Percentiles rank a stretch among this genome's conserved stretches.
These are phyloP conservation scores for Sebastes schlegelii DNA, from an alignment of 2,113 vertebrate species.

Conservation along the genomic window DNA sequence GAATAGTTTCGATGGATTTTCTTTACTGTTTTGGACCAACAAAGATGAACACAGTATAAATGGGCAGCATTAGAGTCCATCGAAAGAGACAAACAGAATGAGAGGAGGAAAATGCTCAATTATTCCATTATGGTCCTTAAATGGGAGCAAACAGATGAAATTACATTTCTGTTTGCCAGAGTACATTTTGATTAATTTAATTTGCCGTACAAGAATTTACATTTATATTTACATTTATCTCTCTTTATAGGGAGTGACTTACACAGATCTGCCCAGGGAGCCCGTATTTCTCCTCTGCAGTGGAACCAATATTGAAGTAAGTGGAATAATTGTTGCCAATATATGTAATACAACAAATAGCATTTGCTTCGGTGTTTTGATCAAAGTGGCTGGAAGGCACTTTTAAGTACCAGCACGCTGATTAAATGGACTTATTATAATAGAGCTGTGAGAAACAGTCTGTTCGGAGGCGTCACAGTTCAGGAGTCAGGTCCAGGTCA, in stretches of 20 bases:
- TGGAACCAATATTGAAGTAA: not conserved
- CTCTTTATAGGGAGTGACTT: not conserved
- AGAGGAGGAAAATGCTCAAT: constrained; percentile 29
- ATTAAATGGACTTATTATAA: not conserved
- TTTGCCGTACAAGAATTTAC: constrained; percentile 8
- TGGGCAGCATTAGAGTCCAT: constrained; percentile 5
- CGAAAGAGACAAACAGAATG: constrained; percentile 28
- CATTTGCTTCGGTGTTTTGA: not conserved
- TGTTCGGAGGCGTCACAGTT: constrained; percentile 1
- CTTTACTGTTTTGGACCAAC: not conserved
- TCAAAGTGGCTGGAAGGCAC: not conserved
- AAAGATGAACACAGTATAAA: constrained; percentile 6
- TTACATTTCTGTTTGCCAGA: constrained; percentile 14
- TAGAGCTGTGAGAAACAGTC: not conserved
- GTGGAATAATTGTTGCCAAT: not conserved
- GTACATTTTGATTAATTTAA: constrained; percentile 9
- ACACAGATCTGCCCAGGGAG: not conserved
- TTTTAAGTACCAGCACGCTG: not conserved
- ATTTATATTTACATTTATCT: constrained; percentile 5
- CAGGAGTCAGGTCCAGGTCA: constrained; percentile 26
- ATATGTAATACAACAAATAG: not conserved
- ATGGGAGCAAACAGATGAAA: not conserved
- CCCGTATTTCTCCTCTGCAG: constrained; percentile 4
- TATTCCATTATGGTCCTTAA: constrained; percentile 9
- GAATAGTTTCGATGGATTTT: constrained; percentile 9